Evolutionary conservation across 2,113 vertebrate species (phyloP).

Genomic region (Sprattus sprattus): DNA sequence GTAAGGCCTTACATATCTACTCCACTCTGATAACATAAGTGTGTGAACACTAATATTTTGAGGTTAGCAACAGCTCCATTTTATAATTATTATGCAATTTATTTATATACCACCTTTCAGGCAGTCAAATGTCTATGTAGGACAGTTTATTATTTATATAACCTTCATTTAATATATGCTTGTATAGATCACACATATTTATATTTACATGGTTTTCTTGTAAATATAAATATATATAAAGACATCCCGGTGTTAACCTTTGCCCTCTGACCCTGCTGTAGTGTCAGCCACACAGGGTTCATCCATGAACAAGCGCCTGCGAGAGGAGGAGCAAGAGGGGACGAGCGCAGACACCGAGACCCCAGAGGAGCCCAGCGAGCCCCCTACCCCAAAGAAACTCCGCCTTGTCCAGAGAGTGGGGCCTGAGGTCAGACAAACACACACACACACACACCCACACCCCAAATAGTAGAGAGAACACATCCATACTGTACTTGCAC

Average conservation of each 20-base stretch:
- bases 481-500: not conserved
- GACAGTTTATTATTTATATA: no score
- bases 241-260: no score
- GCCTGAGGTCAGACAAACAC: conserved; percentile 74
- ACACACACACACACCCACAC: not conserved
- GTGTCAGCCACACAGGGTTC: conserved; percentile 89
- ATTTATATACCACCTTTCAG: no score
- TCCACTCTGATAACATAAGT: not conserved
- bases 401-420: conserved; percentile 85
- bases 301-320: conserved; percentile 85
- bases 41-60: no score
- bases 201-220: no score
- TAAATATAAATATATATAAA: no score
- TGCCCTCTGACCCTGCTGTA: conserved; percentile 49
- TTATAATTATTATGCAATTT: no score
- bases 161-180: no score
- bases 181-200: no score
- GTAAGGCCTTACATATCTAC: conserved; percentile 58
- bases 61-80: no score
- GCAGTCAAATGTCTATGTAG: no score
- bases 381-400: conserved; percentile 91
- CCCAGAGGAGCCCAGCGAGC: conserved; percentile 81
- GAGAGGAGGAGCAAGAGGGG: conserved; percentile 89
- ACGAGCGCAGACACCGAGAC: conserved; percentile 76
- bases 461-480: not conserved